A percentile compares a stretch with the other conserved stretches of the same genome.
Evolutionary conservation across 1,140 invertebrate species (phyloP).

Genomic region (Eriosoma lanigerum): DNA sequence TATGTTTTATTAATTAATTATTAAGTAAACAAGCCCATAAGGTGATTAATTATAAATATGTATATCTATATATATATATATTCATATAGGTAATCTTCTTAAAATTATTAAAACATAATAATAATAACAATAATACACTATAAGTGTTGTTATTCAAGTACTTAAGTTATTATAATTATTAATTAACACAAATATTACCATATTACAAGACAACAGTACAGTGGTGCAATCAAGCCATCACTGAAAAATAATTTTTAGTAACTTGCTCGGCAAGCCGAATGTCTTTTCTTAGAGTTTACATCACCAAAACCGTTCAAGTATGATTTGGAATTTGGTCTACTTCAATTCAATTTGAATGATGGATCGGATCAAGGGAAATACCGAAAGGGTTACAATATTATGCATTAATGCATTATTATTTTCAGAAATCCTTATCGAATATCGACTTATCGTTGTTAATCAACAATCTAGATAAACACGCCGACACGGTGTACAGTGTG

Average conservation of each 20-base stretch:
- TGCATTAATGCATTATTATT: background rate
- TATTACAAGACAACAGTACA: background rate
- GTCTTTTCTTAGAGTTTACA: background rate
- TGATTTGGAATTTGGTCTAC: too few species aligned
- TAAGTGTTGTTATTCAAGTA: too few species aligned
- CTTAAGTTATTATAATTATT: too few species aligned
- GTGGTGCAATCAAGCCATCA: conserved; percentile 23
- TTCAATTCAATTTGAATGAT: too few species aligned
- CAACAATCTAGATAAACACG: conserved; percentile 40
- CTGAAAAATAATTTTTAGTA: background rate
- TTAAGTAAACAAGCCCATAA: too few species aligned
- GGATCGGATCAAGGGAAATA: background rate
- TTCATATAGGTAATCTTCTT: too few species aligned
- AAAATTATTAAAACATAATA: too few species aligned
- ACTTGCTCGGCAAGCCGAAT: background rate
- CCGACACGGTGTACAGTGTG: conserved; percentile 19
- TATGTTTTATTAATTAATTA: too few species aligned
- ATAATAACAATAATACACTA: too few species aligned
- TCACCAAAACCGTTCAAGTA: background rate
- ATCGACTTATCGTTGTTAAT: conserved; percentile 46
- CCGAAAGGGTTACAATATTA: background rate
- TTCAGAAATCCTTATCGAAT: conserved; percentile 26
- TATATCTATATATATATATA: too few species aligned
- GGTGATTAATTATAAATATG: too few species aligned
- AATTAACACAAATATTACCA: conserved; percentile 49